Evolutionary conservation across 64 coral and sea anemone species (phyloP).

Genomic region (Montipora foliosa): DNA sequence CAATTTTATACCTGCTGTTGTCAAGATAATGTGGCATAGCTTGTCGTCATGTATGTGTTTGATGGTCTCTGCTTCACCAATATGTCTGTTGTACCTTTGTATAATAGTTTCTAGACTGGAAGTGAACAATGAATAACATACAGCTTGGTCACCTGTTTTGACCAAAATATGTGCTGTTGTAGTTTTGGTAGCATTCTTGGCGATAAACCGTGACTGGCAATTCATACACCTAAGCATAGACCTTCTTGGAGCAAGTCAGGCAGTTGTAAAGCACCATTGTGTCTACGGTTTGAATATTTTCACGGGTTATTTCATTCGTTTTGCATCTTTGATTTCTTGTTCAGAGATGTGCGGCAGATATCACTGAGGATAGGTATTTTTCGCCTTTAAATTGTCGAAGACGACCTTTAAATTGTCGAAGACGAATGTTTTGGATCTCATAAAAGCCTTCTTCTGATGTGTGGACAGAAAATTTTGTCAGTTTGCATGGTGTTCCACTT

Average conservation of each 20-base stretch:
- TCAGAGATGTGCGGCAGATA: conserved; percentile 42
- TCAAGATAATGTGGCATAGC: conserved; percentile 56
- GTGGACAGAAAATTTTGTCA: conserved; percentile 59
- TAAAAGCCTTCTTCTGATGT: conserved; percentile 68
- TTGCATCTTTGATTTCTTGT: conserved; percentile 40
- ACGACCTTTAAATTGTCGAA: conserved; percentile 76
- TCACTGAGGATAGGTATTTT: conserved; percentile 70
- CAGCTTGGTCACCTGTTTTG: conserved; percentile 11
- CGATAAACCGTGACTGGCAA: conserved; percentile 56
- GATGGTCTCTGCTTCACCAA: conserved; percentile 10
- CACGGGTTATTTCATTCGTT: conserved; percentile 50
- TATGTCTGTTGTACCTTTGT: conserved; percentile 66
- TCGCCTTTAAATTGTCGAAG: conserved; percentile 76
- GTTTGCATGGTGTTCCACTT: conserved; percentile 58
- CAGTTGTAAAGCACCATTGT: conserved; percentile 50
- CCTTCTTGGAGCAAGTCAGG: conserved; percentile 65
- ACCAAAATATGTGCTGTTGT: conserved; percentile 31
- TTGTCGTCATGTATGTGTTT: conserved; percentile 68
- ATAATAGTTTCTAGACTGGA: conserved; percentile 55
- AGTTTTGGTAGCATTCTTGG: conserved; percentile 61
- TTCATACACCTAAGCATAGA: conserved; percentile 68
- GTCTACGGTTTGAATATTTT: conserved; percentile 70
- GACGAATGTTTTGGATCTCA: conserved; percentile 71
- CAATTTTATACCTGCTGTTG: conserved; percentile 46
- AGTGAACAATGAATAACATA: conserved; percentile 78